phyloP scores from a whole-genome alignment of 2,113 vertebrate species.

The Sakesphorus luctuosus region DNA sequence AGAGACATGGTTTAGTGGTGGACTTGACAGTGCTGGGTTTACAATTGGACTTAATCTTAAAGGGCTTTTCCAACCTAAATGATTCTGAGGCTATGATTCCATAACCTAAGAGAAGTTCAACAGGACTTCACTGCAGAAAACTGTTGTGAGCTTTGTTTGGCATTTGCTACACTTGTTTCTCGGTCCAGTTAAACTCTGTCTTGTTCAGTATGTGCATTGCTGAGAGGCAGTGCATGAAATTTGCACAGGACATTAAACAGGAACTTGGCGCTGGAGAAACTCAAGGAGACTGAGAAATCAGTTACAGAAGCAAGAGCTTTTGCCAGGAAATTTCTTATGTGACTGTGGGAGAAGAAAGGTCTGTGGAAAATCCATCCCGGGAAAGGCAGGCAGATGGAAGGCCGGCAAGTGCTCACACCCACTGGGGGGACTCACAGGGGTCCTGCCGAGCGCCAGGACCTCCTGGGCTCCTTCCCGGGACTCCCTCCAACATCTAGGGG shows the following conservation, averaged over 20 bases:
- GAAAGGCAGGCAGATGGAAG: accelerated
- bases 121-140: background rate
- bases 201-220: background rate
- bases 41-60: background rate
- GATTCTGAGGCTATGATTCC: background rate
- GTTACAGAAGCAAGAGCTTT: background rate
- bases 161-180: background rate
- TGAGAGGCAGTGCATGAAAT: background rate
- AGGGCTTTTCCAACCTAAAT: background rate
- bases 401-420: accelerated
- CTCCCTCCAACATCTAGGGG: background rate
- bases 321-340: background rate
- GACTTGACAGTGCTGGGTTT: background rate
- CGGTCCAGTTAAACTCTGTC: background rate
- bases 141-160: background rate
- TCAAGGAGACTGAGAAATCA: too few species aligned
- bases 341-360: background rate
- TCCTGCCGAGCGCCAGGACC: accelerated
- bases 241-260: background rate
- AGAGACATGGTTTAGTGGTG: background rate
- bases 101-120: background rate
- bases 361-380: background rate
- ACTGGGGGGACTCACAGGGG: accelerated
- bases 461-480: accelerated
- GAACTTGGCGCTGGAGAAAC: background rate